phyloP scores from a whole-genome alignment of 2,888 invertebrate species.

The Bellardia bayeri region DNA sequence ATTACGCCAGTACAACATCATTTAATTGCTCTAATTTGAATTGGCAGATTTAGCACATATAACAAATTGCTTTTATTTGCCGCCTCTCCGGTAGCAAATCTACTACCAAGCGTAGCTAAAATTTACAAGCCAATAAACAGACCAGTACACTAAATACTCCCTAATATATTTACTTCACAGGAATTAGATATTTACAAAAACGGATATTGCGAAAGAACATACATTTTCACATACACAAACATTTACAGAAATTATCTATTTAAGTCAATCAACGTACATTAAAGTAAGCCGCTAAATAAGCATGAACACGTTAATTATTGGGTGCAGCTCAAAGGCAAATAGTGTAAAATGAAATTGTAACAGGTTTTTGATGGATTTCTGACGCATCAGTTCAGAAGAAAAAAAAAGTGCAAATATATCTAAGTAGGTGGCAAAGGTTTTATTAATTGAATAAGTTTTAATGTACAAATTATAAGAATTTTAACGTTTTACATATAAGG shows the following conservation, averaged over 20 bases:
- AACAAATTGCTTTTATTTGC: background rate
- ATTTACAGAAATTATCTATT: conserved; percentile 24
- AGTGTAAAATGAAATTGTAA: background rate
- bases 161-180: background rate
- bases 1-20: background rate
- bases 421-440: background rate
- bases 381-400: background rate
- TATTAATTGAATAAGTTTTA: background rate
- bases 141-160: background rate
- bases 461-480: no score
- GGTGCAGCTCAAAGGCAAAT: background rate
- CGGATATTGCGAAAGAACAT: conserved; percentile 24
- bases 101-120: background rate
- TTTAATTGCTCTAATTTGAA: conserved; percentile 12
- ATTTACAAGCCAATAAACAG: no score
- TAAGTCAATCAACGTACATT: conserved; percentile 18
- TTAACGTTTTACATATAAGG: no score
- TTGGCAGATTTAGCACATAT: background rate
- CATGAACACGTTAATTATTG: conserved; percentile 45
- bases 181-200: conserved; percentile 22
- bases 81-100: conserved; percentile 12
- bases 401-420: conserved; percentile 21
- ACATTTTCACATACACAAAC: background rate
- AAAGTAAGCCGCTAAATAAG: conserved; percentile 37
- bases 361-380: conserved; percentile 43